phyloP scores from a whole-genome alignment of 2,113 vertebrate genomes.

The Mustelus asterias region DNA sequence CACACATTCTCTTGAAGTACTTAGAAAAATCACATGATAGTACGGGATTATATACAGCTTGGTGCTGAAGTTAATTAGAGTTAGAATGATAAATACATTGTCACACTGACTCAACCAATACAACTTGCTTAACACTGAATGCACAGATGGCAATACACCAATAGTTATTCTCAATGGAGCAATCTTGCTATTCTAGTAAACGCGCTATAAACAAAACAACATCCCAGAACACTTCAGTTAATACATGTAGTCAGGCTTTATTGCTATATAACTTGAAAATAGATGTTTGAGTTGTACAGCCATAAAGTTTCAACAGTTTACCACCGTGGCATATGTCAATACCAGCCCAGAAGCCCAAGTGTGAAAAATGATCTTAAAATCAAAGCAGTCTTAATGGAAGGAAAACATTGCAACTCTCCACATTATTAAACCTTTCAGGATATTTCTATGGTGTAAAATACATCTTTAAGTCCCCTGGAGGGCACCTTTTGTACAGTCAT shows the following conservation, averaged over 20 bases:
- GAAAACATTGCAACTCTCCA: not conserved
- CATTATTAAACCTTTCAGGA: constrained; percentile 5
- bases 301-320: constrained; percentile 71
- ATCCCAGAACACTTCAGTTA: constrained; percentile 70
- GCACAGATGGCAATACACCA: constrained; percentile 61
- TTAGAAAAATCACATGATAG: not conserved
- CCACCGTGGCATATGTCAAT: constrained; percentile 57
- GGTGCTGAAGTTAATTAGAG: constrained; percentile 59
- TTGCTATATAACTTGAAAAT: constrained; percentile 75
- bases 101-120: constrained; percentile 54
- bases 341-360: constrained; percentile 56
- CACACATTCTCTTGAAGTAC: not conserved
- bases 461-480: not conserved
- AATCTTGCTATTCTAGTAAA: constrained; percentile 78
- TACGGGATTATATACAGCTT: not conserved
- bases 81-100: constrained; percentile 60
- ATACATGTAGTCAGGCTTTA: constrained; percentile 78
- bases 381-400: not conserved
- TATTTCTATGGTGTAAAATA: not conserved
- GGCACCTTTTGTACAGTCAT: not conserved
- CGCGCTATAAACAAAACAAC: constrained; percentile 81
- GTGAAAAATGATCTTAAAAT: constrained; percentile 31
- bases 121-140: constrained; percentile 57
- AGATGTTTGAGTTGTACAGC: constrained; percentile 61
- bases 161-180: constrained; percentile 67